phyloP scores from a whole-genome alignment of 2,888 invertebrate genomes.

The Brenthis daphne region DNA sequence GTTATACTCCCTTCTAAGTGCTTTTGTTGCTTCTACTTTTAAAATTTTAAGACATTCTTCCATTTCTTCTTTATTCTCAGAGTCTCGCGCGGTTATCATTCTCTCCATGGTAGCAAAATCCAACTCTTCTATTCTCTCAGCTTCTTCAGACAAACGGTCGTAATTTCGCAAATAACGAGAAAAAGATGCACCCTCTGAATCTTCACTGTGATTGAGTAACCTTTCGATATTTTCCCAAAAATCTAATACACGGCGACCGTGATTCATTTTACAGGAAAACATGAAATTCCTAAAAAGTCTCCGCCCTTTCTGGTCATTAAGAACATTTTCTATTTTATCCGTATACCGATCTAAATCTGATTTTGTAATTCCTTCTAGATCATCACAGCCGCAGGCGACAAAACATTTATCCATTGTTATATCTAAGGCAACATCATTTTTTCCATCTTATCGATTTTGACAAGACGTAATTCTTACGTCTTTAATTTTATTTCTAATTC shows the following conservation, averaged over 20 bases:
- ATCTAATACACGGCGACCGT: constrained; percentile 64
- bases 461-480: constrained; percentile 20
- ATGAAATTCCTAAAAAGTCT: constrained; percentile 74
- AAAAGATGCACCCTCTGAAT: constrained; percentile 59
- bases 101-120: constrained; percentile 73
- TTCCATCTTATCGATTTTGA: constrained; percentile 64
- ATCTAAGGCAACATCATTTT: constrained; percentile 49
- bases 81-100: constrained; percentile 59
- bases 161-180: constrained; percentile 59
- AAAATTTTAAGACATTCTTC: constrained; percentile 59
- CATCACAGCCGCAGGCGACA: constrained; percentile 72
- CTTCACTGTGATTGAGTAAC: constrained; percentile 60
- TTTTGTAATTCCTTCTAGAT: constrained; percentile 68
- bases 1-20: constrained; percentile 66
- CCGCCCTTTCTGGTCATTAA: constrained; percentile 73
- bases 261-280: constrained; percentile 67
- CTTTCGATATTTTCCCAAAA: constrained; percentile 72
- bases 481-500: constrained; percentile 1
- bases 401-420: constrained; percentile 77
- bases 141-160: constrained; percentile 63
- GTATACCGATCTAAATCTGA: constrained; percentile 77
- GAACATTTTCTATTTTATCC: constrained; percentile 77
- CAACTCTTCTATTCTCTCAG: constrained; percentile 70
- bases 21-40: constrained; percentile 68
- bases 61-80: constrained; percentile 64